Conservation (phyloP, 2,888 invertebrate species). For the Torymus tubicola region DNA sequence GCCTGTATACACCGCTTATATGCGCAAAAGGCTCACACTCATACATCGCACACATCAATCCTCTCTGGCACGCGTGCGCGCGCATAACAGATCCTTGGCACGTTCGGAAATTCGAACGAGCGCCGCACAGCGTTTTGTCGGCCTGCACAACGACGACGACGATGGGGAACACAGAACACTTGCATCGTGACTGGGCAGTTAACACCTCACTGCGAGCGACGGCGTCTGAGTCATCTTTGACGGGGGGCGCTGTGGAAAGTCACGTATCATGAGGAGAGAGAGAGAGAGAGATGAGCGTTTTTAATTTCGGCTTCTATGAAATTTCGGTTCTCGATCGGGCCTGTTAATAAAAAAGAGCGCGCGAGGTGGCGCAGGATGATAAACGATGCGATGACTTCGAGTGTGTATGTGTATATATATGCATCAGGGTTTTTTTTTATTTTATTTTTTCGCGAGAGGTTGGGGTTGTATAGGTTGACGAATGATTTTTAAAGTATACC, state of each 20-base stretch:
- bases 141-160: constrained; percentile 33
- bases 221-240: constrained; percentile 61
- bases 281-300: constrained; percentile 49
- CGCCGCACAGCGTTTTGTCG: constrained; percentile 25
- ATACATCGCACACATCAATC: no score
- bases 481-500: constrained; percentile 11
- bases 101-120: constrained; percentile 39
- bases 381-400: constrained; percentile 45
- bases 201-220: constrained; percentile 61
- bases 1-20: no score
- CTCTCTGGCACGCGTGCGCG: constrained; percentile 40
- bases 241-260: constrained; percentile 42
- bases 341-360: constrained; percentile 37
- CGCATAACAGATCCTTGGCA: constrained; percentile 56
- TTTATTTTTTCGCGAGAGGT: constrained; percentile 2
- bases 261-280: constrained; percentile 52
- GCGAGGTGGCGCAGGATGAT: constrained; percentile 37
- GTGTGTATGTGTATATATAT: background rate
- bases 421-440: constrained; percentile 1
- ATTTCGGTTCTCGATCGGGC: constrained; percentile 21
- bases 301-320: constrained; percentile 57
- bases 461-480: constrained; percentile 5
- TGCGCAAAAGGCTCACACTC: no score
- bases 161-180: constrained; percentile 61
- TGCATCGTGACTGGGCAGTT: constrained; percentile 72